phyloP scores from a whole-genome alignment of 2,113 vertebrate genomes.

The Phrynosoma blainvillii region DNA sequence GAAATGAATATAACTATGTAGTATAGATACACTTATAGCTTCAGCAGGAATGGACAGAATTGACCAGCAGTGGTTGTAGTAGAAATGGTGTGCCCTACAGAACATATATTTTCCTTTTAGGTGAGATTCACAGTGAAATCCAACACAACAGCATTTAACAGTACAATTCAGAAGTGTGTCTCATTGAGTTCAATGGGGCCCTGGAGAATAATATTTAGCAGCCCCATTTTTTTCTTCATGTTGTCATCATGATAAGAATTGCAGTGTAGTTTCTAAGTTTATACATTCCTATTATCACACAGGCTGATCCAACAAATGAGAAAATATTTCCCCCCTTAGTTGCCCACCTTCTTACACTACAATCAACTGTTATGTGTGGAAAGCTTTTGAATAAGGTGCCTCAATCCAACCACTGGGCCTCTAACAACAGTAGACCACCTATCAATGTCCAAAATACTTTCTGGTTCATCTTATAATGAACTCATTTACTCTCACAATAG shows the following conservation, averaged over 20 bases:
- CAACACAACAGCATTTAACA: not conserved
- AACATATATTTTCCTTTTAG: not conserved
- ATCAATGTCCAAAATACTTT: not conserved
- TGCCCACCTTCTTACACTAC: not conserved
- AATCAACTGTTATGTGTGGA: not conserved
- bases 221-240: not conserved
- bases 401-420: not conserved
- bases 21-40: too few species aligned
- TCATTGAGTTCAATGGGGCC: not conserved
- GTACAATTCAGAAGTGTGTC: not conserved
- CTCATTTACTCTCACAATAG: not conserved
- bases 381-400: not conserved
- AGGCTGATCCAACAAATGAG: not conserved
- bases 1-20: too few species aligned
- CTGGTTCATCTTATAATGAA: not conserved
- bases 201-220: not conserved
- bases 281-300: not conserved
- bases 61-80: not conserved
- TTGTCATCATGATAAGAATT: not conserved
- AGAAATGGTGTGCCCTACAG: not conserved
- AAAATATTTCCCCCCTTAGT: not conserved
- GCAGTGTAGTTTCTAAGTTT: not conserved
- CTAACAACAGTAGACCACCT: not conserved
- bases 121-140: not conserved
- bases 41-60: not conserved